These are phyloP conservation scores for Mixornis gularis DNA, from an alignment of 2,113 vertebrate species.

Conservation along the genomic window DNA sequence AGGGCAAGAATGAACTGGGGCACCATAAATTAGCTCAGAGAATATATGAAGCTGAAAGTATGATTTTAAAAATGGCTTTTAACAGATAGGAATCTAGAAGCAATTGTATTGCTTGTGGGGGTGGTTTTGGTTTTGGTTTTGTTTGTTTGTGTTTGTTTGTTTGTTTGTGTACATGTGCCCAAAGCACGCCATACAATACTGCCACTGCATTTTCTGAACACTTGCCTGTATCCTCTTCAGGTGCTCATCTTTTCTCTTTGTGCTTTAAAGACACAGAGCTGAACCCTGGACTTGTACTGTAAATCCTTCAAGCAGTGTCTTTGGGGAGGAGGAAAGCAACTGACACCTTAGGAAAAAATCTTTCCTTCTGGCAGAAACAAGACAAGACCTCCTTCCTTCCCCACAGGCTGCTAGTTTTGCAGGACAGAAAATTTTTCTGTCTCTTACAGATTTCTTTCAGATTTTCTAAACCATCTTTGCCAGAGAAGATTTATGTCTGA, in stretches of 20 bases:
- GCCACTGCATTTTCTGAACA: neutral
- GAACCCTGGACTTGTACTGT: neutral
- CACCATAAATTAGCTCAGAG: neutral
- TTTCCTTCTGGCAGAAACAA: neutral
- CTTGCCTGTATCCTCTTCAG: neutral
- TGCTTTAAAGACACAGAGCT: neutral
- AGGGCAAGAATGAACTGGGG: neutral
- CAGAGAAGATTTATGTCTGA: neutral
- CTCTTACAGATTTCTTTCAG: neutral
- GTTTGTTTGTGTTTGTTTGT: neutral
- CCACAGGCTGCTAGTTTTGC: neutral
- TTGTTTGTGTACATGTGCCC: neutral
- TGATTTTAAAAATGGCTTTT: neutral
- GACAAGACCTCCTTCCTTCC: neutral
- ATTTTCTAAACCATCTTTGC: neutral
- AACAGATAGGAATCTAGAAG: neutral
- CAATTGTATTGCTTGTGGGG: neutral
- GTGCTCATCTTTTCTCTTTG: neutral
- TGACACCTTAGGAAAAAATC: neutral
- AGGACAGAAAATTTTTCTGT: neutral
- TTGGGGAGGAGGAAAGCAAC: neutral
- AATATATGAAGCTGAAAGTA: neutral
- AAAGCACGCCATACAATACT: neutral
- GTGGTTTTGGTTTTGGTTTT: neutral
- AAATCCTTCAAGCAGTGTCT: neutral